These are phyloP conservation scores for Syrista parreyssii DNA, from an alignment of 2,888 invertebrate genomes.

Conservation along the genomic window DNA sequence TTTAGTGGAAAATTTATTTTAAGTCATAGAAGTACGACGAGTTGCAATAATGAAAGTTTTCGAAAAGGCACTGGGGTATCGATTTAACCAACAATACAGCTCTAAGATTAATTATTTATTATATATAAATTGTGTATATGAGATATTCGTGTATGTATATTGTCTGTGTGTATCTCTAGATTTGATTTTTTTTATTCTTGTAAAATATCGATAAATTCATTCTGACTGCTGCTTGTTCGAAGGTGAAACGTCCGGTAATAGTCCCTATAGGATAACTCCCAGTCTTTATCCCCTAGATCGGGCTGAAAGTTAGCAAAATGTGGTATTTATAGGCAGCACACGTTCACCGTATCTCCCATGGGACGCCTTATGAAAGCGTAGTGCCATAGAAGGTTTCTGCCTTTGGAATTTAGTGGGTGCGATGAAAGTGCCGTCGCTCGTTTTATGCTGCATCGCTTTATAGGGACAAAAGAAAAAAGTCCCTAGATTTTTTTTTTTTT, in stretches of 20 bases:
- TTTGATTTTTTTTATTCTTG: no score
- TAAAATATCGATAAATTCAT: background rate
- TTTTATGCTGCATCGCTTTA: background rate
- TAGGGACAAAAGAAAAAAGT: background rate
- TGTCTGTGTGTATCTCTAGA: background rate
- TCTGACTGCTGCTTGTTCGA: background rate
- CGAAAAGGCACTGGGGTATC: no score
- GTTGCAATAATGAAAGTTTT: no score
- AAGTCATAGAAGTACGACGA: no score
- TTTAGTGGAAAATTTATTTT: no score
- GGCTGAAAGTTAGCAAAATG: constrained; percentile 3
- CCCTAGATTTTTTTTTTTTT: background rate
- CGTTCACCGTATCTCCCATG: constrained; percentile 3
- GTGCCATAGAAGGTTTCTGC: background rate
- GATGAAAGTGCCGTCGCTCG: background rate
- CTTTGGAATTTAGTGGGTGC: constrained; percentile 4
- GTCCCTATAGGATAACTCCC: background rate
- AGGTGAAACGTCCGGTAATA: background rate
- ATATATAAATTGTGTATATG: background rate
- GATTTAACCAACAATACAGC: no score
- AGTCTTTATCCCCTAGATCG: background rate
- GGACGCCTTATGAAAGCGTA: constrained; percentile 2
- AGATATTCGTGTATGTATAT: no score
- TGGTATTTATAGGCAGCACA: constrained; percentile 4
- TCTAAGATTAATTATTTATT: background rate